phyloP scores from a whole-genome alignment of 1,140 invertebrate species.

The Centruroides vittatus region DNA sequence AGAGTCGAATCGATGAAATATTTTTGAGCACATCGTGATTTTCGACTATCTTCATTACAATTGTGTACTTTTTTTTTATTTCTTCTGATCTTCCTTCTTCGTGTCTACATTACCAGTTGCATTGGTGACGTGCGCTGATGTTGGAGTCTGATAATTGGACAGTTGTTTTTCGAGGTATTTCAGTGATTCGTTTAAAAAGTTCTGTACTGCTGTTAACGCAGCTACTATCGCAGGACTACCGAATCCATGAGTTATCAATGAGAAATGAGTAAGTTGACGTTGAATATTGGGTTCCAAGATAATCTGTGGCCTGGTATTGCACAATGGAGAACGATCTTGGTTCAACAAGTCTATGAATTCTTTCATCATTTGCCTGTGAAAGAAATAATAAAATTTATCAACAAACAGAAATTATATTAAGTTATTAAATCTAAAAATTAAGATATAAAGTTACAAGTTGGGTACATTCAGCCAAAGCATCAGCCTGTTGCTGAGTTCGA shows the following conservation, averaged over 20 bases:
- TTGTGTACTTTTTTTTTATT: no score
- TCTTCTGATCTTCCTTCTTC: conserved; percentile 14
- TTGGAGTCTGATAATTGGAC: conserved; percentile 4
- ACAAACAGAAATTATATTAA: no score
- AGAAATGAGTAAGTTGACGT: conserved; percentile 93
- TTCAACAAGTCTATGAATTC: conserved; percentile 94
- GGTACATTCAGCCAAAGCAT: no score
- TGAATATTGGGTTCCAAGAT: conserved; percentile 90
- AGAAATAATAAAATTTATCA: background rate
- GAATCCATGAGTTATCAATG: conserved; percentile 94
- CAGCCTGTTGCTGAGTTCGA: no score
- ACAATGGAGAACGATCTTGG: conserved; percentile 89
- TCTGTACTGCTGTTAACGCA: conserved; percentile 89
- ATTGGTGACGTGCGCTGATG: background rate
- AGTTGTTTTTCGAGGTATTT: conserved; percentile 85
- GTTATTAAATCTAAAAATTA: no score
- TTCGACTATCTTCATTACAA: no score
- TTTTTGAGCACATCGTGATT: no score
- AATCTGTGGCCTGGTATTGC: conserved; percentile 86
- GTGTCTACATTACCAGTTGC: background rate
- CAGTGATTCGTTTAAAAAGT: conserved; percentile 90
- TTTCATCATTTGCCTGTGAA: conserved; percentile 75
- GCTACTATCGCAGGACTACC: conserved; percentile 93
- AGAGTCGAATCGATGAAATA: no score
- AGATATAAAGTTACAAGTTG: no score